These are phyloP conservation scores for Platyscelio sp. DNA, from an alignment of 2,888 invertebrate genomes.

Conservation along the genomic window DNA sequence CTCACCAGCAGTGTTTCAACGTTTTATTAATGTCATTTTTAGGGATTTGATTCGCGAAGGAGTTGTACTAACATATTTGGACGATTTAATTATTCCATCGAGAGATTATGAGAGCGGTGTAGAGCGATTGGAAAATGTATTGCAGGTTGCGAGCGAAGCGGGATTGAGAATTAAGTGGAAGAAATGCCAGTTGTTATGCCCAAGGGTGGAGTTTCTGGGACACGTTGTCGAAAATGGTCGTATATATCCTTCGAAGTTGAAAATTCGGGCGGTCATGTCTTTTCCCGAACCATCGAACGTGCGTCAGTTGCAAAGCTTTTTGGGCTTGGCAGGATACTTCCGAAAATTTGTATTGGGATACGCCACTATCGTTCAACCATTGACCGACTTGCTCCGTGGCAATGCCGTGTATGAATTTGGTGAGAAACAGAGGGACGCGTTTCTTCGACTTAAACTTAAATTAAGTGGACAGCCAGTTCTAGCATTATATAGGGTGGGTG, in stretches of 20 bases:
- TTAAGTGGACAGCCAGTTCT: background rate
- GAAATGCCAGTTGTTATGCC: slow-evolving; percentile 23
- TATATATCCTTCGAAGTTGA: background rate
- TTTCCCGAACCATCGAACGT: background rate
- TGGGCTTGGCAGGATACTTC: background rate
- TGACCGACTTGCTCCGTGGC: background rate
- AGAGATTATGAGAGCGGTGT: slow-evolving; percentile 18
- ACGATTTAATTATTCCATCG: slow-evolving; percentile 26
- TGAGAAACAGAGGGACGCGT: background rate
- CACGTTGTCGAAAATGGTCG: background rate
- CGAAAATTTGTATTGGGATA: background rate
- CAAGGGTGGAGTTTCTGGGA: slow-evolving; percentile 11
- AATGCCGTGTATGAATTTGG: background rate
- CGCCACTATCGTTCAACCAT: background rate
- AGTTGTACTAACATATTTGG: background rate
- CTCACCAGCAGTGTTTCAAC: too few relatives aligned
- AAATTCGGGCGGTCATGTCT: background rate
- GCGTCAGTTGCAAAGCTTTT: background rate
- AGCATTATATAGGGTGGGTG: background rate
- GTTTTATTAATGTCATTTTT: slow-evolving; percentile 20
- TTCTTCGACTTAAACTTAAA: background rate
- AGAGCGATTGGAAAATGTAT: slow-evolving; percentile 46
- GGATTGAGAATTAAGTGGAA: slow-evolving; percentile 22
- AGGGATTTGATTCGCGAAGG: slow-evolving; percentile 36
- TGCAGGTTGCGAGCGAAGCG: slow-evolving; percentile 5